phyloP scores from a whole-genome alignment of 2,888 invertebrate species.

The Scaptomyza cyrtandrae region DNA sequence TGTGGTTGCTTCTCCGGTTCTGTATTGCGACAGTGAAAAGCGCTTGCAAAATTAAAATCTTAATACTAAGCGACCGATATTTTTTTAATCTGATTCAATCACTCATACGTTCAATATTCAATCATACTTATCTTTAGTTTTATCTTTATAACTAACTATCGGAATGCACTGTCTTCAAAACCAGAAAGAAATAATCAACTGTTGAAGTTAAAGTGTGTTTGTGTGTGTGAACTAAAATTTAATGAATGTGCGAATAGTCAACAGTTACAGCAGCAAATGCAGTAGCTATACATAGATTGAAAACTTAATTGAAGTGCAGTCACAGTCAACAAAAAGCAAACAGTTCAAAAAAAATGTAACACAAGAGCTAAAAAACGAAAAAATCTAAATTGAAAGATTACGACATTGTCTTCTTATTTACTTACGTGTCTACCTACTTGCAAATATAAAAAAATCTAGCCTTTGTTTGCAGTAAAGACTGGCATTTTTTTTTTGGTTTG shows the following conservation, averaged over 20 bases:
- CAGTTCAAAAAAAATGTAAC: conserved; percentile 60
- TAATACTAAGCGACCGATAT: conserved; percentile 11
- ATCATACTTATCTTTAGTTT: conserved; percentile 1
- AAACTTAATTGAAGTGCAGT: conserved; percentile 46
- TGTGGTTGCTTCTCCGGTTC: conserved; percentile 41
- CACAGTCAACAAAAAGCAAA: conserved; percentile 36
- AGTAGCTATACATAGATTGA: conserved; percentile 22
- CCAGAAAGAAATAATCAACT: conserved; percentile 36
- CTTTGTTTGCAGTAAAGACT: conserved; percentile 55
- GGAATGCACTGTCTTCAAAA: conserved; percentile 19
- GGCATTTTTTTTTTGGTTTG: conserved; percentile 43
- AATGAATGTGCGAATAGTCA: conserved; percentile 49
- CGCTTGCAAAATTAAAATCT: conserved; percentile 50
- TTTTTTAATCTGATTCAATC: not conserved
- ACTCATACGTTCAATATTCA: not conserved
- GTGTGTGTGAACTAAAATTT: conserved; percentile 41
- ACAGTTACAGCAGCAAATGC: conserved; percentile 11
- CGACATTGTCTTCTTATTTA: conserved; percentile 64
- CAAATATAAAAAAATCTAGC: conserved; percentile 21
- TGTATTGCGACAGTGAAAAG: conserved; percentile 31
- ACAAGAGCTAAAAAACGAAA: conserved; percentile 55
- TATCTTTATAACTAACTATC: conserved; percentile 4
- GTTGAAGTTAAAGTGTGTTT: conserved; percentile 49
- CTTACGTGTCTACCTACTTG: conserved; percentile 21
- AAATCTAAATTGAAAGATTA: conserved; percentile 75